Percentiles rank a stretch among this genome's conserved stretches.
These are phyloP conservation scores for Felis chaus DNA, from an alignment of 2,113 vertebrate species.

Conservation along the genomic window DNA sequence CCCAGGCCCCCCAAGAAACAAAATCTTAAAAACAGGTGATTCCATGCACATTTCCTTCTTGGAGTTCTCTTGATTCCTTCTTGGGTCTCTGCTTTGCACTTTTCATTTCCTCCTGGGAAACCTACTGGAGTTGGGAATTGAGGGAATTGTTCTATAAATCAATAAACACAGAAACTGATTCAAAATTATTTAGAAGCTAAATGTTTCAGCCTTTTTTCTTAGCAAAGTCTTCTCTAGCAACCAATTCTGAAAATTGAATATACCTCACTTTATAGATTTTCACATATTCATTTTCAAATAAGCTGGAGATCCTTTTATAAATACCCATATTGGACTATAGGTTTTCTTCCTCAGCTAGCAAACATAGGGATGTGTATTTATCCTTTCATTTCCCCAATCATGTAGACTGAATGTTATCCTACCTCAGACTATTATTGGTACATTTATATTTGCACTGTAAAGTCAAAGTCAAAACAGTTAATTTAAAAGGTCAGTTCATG, in stretches of 20 bases:
- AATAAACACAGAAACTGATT: background rate
- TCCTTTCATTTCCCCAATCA: background rate
- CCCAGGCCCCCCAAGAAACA: background rate
- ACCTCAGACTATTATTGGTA: constrained; percentile 13
- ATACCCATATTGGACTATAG: background rate
- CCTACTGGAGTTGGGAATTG: background rate
- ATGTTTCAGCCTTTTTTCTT: background rate
- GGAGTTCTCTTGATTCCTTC: background rate
- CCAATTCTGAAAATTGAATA: constrained; percentile 21
- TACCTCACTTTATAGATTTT: background rate
- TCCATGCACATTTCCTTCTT: background rate
- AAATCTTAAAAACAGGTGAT: background rate
- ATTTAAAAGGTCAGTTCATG: constrained; percentile 65
- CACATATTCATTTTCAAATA: constrained; percentile 40
- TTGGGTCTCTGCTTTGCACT: background rate
- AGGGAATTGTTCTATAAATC: constrained; percentile 12
- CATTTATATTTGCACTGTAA: constrained; percentile 59
- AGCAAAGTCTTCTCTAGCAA: background rate
- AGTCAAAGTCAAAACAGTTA: constrained; percentile 53
- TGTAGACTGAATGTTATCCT: constrained; percentile 1
- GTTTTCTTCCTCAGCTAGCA: constrained; percentile 22
- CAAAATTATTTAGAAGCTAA: background rate
- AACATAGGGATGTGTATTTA: background rate
- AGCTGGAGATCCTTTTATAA: background rate
- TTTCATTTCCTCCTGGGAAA: background rate